A percentile compares a stretch with the other conserved stretches of the same genome.
These are phyloP conservation scores for Scotopteryx bipunctaria DNA, from an alignment of 2,888 invertebrate species.

Conservation along the genomic window DNA sequence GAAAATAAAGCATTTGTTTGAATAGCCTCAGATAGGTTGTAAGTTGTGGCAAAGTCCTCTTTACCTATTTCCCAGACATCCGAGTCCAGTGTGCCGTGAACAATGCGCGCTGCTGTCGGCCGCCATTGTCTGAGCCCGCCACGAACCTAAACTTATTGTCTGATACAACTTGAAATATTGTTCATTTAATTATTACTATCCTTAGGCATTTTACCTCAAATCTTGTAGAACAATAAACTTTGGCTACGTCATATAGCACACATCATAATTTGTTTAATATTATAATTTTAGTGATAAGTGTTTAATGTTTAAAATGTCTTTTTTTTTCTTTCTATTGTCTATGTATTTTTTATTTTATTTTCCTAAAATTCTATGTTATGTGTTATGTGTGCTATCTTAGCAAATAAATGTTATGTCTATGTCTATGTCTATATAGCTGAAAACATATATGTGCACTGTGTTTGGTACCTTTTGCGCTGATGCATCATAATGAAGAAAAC, in stretches of 20 bases:
- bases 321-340: too few relatives aligned
- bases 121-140: conserved; percentile 20
- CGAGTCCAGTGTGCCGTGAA: conserved; percentile 25
- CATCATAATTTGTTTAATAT: too few relatives aligned
- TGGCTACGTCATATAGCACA: neutral
- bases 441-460: too few relatives aligned
- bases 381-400: too few relatives aligned
- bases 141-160: conserved; percentile 13
- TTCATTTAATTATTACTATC: conserved; percentile 17
- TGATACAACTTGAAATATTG: conserved; percentile 19
- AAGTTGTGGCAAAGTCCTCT: conserved; percentile 11
- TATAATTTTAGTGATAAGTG: too few relatives aligned
- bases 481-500: too few relatives aligned
- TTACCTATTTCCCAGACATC: conserved; percentile 24
- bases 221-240: conserved; percentile 1
- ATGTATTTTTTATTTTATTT: too few relatives aligned
- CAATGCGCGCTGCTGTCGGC: conserved; percentile 21
- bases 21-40: conserved; percentile 3
- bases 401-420: too few relatives aligned
- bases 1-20: conserved; percentile 10
- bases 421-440: too few relatives aligned
- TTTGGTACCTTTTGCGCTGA: too few relatives aligned
- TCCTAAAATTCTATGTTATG: too few relatives aligned
- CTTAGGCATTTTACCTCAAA: conserved; percentile 5
- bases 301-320: too few relatives aligned